Evolutionary conservation across 23 tunicate genomes (phyloP), one percentile per base, ranked within the genome.

Genomic region (Halocynthia aurantium): DNA sequence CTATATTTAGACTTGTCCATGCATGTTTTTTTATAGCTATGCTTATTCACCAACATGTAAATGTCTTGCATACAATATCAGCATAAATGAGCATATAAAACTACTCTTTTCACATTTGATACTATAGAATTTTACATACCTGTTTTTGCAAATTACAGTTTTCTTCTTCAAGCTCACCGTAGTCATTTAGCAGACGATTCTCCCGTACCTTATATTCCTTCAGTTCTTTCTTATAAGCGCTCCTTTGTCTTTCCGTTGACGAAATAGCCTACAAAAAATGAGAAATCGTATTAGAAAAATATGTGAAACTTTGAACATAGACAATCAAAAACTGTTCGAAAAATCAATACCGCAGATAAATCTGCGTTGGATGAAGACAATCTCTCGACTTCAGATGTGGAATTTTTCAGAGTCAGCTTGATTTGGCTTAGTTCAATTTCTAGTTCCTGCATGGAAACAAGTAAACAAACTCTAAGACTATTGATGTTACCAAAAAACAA

Each of bases 101-200:
- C 44, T 31, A 31, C 44, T 31, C 44, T 31, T 31, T 31, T 31
- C 4, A 31, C 44, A 31, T 31, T 31, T 31, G 4, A 31, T 31
- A 31, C 61, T 11, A 72, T 5, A 12, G 19, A 51, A 50, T 49
- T 21, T 21, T 21, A 60, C 50, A 10, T 12, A 89, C 98, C 84
- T 92, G 98, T 73, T 92, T 92, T 69, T 93, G 98, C 74, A 93
- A 67, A 8, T 82, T 74, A 60, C 94, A 87, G 62, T 93, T 93
- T 76, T 93, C 98, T 70, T 93, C 98, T 80, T 87, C 98, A 19
- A 93, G 72, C 76, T 93, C 98, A n/a, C 83, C 76, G 72, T 87
- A 83, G 18, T 87, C 94, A 57, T 77, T 54, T 74, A 84, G 61
- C 55, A 93, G 69, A 6, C 81, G 74, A 8, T 75, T 81, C 63